Evolutionary conservation across 2,113 vertebrate species (phyloP).

Genomic region (Melanerpes formicivorus): DNA sequence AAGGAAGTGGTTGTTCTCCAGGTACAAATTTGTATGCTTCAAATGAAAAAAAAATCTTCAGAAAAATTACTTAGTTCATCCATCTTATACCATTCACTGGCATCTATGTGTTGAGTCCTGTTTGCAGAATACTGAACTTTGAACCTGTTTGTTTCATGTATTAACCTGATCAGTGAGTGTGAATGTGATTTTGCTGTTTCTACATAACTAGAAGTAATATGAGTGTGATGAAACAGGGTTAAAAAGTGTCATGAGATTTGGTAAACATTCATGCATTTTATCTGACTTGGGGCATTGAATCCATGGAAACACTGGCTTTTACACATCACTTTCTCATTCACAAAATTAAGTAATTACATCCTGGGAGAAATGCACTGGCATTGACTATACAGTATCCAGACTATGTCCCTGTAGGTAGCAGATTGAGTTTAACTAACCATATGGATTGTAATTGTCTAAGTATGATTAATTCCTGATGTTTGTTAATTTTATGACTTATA

Average conservation of each 20-base stretch:
- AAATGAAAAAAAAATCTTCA: neutral
- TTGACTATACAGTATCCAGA: conserved; percentile 56
- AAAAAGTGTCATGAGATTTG: neutral
- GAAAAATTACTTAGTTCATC: neutral
- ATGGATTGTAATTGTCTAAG: conserved; percentile 93
- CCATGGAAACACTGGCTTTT: conserved; percentile 60
- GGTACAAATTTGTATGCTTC: neutral
- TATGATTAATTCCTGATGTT: conserved; percentile 96
- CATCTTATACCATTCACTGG: neutral
- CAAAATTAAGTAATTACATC: conserved; percentile 74
- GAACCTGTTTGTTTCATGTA: neutral
- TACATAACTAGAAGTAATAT: neutral
- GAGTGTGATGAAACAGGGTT: neutral
- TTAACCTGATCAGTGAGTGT: neutral
- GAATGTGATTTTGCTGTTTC: neutral
- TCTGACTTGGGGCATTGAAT: conserved; percentile 36
- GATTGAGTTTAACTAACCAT: conserved; percentile 99
- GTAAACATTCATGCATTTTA: conserved; percentile 29
- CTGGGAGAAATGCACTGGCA: conserved; percentile 47
- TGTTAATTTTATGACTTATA: conserved; percentile 93
- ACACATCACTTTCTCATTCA: conserved; percentile 73
- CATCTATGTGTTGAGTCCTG: neutral
- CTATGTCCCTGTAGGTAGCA: conserved; percentile 82
- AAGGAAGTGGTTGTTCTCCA: neutral
- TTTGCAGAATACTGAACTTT: neutral